Evolutionary conservation across 1,140 invertebrate species (phyloP), one percentile per base, ranked within the genome.

Genomic region (Nymphalis io): DNA sequence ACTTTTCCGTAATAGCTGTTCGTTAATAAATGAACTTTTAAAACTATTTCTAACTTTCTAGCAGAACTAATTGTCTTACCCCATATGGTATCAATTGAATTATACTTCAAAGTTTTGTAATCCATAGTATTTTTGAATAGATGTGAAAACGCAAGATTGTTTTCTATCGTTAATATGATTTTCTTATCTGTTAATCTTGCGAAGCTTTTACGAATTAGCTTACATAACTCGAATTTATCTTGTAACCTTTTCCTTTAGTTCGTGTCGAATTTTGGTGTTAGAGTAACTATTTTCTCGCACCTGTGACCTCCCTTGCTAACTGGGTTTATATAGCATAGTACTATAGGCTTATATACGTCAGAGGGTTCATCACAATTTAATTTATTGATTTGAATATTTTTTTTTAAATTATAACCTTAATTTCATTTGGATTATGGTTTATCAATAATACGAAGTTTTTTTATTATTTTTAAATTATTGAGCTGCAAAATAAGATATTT

Each of bases 191-290:
- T 62, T 62, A 62, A 62, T 62, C 46, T 62, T 51, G n/a, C 60
- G 23, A 62, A 46, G 60, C 44, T 48, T 44, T 38, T 57, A 57
- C 63, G 27, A 42, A 60, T 68, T 46, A 20, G 16, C 21, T 74
- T 70, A 53, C 69, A 67, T 60, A 33, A 51, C 27, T 60, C 23
- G 57, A 74, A 71, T 74, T 61, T 63, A 70, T 71, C 58, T 68
- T 62, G 46, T 60, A 63, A 65, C 60, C 51, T 68, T 74, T 68
- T 73, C 64, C 27, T 64, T 64, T 23, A 18, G 39, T 48, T 42
- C 58, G 44, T 38, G 23, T 58, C 59, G 33, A 66, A 59, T 69
- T 62, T 21, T 33, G 62, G 21, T 18, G 40, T 39, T n/a, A 23
- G 42, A 51, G n/a, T 46, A 68, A 68, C 40, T 38, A 42, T 57